Evolutionary conservation across 2,888 invertebrate genomes (phyloP).

Genomic region (Notodonta ziczac): DNA sequence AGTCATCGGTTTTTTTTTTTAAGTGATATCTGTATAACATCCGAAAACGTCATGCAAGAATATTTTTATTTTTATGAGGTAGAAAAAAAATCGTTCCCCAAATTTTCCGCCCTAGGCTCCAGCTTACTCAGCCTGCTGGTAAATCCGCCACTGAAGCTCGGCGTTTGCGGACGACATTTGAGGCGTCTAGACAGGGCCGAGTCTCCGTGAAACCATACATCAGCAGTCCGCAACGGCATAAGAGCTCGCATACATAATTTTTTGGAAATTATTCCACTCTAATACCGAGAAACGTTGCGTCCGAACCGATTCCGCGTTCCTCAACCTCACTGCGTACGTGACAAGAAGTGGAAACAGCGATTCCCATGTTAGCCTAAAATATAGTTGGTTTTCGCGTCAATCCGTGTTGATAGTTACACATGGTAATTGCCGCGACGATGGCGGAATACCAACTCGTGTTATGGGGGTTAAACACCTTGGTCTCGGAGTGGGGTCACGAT

Average conservation of each 20-base stretch:
- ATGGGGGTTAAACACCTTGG: constrained; percentile 29
- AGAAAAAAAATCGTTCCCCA: no score
- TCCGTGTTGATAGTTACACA: constrained; percentile 49
- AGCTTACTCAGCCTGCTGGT: no score
- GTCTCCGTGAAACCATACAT: constrained; percentile 15
- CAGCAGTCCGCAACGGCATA: constrained; percentile 24
- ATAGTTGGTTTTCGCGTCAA: constrained; percentile 35
- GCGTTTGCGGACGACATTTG: neutral
- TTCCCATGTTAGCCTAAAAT: constrained; percentile 53
- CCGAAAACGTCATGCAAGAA: no score
- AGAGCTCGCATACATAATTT: constrained; percentile 34
- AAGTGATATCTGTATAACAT: no score
- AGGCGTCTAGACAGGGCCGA: neutral
- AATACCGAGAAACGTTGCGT: constrained; percentile 32
- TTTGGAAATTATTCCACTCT: constrained; percentile 41
- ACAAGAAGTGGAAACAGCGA: constrained; percentile 47
- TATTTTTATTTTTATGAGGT: no score
- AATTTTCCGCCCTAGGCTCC: no score
- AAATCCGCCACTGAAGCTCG: no score
- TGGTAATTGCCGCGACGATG: constrained; percentile 55
- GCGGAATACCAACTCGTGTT: constrained; percentile 43
- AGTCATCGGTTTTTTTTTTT: no score
- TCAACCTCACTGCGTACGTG: constrained; percentile 65
- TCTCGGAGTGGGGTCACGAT: constrained; percentile 29
- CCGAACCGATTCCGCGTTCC: constrained; percentile 54